Evolutionary conservation across 2,888 invertebrate genomes (phyloP).

Genomic region (Salpingus planirostris): DNA sequence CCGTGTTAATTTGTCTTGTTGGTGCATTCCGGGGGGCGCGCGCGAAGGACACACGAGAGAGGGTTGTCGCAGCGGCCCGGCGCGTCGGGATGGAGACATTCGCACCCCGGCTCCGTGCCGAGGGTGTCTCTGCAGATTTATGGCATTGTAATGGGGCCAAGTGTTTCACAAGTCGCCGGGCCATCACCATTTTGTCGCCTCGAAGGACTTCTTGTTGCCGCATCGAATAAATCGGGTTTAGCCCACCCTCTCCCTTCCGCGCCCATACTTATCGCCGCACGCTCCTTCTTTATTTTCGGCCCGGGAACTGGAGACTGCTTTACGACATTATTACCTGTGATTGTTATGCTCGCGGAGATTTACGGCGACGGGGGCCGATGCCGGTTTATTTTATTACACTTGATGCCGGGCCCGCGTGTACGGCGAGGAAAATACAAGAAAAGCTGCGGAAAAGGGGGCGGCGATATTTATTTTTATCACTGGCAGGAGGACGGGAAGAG

Average conservation of each 20-base stretch:
- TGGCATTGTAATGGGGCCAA: conserved; percentile 54
- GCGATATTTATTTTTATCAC: conserved; percentile 10
- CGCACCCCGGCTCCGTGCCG: conserved; percentile 22
- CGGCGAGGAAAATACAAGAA: too few species aligned
- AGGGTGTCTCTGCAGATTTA: conserved; percentile 44
- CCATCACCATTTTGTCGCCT: conserved; percentile 52
- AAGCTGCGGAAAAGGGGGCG: neutral
- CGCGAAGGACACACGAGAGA: conserved; percentile 28
- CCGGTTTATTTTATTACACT: conserved; percentile 11
- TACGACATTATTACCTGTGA: conserved; percentile 42
- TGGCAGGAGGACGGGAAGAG: too few species aligned
- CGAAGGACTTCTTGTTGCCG: conserved; percentile 39
- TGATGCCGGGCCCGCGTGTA: too few species aligned
- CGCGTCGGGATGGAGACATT: conserved; percentile 32
- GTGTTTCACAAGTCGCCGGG: conserved; percentile 53
- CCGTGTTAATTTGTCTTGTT: too few species aligned
- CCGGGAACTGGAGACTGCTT: conserved; percentile 31
- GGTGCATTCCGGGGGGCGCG: conserved; percentile 35
- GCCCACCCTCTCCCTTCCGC: too few species aligned
- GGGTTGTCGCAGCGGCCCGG: conserved; percentile 11
- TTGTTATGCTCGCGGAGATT: conserved; percentile 40
- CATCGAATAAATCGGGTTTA: conserved; percentile 43
- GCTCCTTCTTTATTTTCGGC: conserved; percentile 28
- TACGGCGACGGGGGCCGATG: conserved; percentile 20
- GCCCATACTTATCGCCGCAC: conserved; percentile 14